Evolutionary conservation across 2,888 invertebrate genomes (phyloP), one percentile per base, ranked within the genome.

Genomic region (Bhutanitis thaidina): DNA sequence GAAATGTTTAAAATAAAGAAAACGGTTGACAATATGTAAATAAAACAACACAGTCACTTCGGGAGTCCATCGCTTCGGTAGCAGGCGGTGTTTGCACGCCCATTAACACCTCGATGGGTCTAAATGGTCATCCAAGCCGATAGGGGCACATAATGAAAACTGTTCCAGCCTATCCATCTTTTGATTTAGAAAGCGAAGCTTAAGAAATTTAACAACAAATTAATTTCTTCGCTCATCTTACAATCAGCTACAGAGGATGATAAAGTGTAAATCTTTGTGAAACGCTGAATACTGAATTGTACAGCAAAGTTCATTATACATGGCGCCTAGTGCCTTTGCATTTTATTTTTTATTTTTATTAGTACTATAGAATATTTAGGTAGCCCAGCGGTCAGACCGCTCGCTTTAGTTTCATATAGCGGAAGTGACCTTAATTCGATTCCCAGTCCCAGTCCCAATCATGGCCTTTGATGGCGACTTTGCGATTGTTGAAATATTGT

Each of bases 81-180:
- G 82, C 75, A 10, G 39, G 43, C 50, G 48, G 49, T 80, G 66
- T 83, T 82, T 79, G 65, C 64, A 29, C 40, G 66, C 45, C 71
- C 73, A 79, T 83, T 82, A 78, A 62, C 83, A 74, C 74, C 60
- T 59, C 44, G 14, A 34, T 59, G 64, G 67, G 62, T 69, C 74
- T 77, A 75, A 79, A 70, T 59, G 59, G 51, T 48, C 53, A 46
- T 54, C 40, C 50, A 16, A 41, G 53, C 29, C 44, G 55, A 35
- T 50, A 59, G 57, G 35, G 58, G 57, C 45, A 54, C 53, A 52
- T 61, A 64, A 72, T 72, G 74, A 76, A 76, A 73, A 74, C 67
- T 62, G 60, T 67, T 73, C 65, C 65, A 69, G 64, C 65, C 54
- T 58, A 57, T 56, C 60, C 54, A 29, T 40, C 44, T 27, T 37